Base-by-base conservation (phyloP, 92 coral and sea anemone species). In the Metridium senile region DNA sequence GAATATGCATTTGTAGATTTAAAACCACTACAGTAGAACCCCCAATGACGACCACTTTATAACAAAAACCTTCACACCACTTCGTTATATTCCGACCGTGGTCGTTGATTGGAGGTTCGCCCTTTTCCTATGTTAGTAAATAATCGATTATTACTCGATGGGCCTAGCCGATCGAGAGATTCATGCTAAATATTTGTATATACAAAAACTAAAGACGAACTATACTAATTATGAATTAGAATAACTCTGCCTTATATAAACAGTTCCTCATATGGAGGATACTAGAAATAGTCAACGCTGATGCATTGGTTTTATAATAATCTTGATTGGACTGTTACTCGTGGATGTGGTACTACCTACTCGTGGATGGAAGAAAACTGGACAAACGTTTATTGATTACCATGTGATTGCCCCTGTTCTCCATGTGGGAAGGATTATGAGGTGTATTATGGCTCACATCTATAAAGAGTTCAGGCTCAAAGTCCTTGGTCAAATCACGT, bases 191-290 rank as follows among this genome's bases (percentile, higher is more conserved):
- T 45, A 45, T 45, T 45, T 45, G 51, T 45, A 7, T 7, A 45
- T n/a, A n/a, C n/a, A n/a, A n/a, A n/a, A n/a, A n/a, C n/a, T n/a
- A n/a, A n/a, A n/a, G n/a, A n/a, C n/a, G n/a, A n/a, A n/a, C n/a
- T n/a, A n/a, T n/a, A n/a, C n/a, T n/a, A n/a, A n/a, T n/a, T n/a
- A n/a, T n/a, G n/a, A n/a, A n/a, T n/a, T n/a, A n/a, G n/a, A n/a
- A n/a, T n/a, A n/a, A n/a, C n/a, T n/a, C n/a, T n/a, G n/a, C n/a
- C n/a, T n/a, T 7, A 7, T 54, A 3, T n/a, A 54, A 54, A 8
- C 61, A 54, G 9, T 21, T 54, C 61, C 61, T 21, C 61, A 54
- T 54, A 54, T 54, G 4, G 61, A 54, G 61, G 61, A 54, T 54
- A 54, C 61, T 9, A 54, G 61, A 3, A 9, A 9, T 54, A 21